Base-by-base conservation (phyloP, 1,140 invertebrate genomes). In the Drosophila suzukii region DNA sequence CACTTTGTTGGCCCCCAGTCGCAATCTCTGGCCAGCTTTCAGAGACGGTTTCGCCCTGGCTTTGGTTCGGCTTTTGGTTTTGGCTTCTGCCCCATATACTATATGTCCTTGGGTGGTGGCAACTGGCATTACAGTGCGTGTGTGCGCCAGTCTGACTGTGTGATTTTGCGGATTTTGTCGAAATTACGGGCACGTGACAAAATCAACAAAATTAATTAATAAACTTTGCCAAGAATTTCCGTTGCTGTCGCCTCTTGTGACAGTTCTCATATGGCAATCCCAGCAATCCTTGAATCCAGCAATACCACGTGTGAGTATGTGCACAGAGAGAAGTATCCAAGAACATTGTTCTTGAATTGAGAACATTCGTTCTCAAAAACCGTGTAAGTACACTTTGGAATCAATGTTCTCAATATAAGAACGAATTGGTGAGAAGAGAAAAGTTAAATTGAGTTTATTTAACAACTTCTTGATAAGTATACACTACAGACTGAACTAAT, bases 161-260 rank as follows among this genome's bases (percentile, higher is more conserved):
- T 77, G 83, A 83, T 88, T 89, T 88, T 89, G 73, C 66, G 73
- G 80, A 88, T 89, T 89, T 77, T 62, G 56, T 49, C 65, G 58
- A 89, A 88, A 89, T 84, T 83, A 89, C 83, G 57, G 71, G 80
- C 84, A 88, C 84, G 84, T 88, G 84, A 89, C 84, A 89, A 89
- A 88, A 88, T 88, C 84, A 89, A 89, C 84, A 88, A 88, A 88
- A 88, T 89, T 88, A 88, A 88, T 88, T 88, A 88, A 88, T 88
- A 88, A 88, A 88, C 84, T 88, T 88, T 88, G 84, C 68, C 83
- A 77, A 77, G 83, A 74, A 86, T 86, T 82, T 83, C 79, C 83
- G 67, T 70, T 66, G 79, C 83, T 76, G 75, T 81, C 82, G 83
- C 71, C 75, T 79, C 83, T 63, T 81, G 75, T 86, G 79, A 79